Base-by-base conservation (phyloP, 2,113 vertebrate genomes). In the Alosa alosa region DNA sequence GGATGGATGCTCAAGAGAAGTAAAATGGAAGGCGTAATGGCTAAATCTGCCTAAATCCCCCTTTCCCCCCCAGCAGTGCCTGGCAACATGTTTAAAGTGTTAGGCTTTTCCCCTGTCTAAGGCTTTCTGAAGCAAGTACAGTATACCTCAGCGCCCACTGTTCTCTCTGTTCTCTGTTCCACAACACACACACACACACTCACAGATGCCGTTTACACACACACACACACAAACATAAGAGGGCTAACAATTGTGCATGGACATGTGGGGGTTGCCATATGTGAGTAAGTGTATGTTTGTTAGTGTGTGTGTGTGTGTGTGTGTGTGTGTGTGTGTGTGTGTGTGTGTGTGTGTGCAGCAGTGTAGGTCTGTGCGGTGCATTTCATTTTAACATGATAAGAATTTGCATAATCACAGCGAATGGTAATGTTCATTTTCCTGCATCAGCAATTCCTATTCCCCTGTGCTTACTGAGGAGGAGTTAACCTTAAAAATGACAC, bases 41-140 rank as follows among this genome's bases (percentile, higher is more conserved):
- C 83, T 88, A 91, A 92, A 92, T 91, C 90, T 88, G 68, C 83
- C 75, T 47, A 91, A 92, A 92, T 92, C 89, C 90, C 88, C 89
- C 89, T 84, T 36, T 68, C 92, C 90, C 39, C 31, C 11, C 25
- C 88, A 87, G 89, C 87, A 91, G 90, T 88, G 90, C 89, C 90
- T 87, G 57, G 89, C 88, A 90, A 91, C 89, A 90, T 86, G 82
- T 91, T 89, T 91, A 84, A 89, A 92, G 90, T 92, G 90, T 91
- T 90, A 90, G 87, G 88, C 72, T 83, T 87, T 89, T 89, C 82
- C 82, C 90, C 87, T 94, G 20, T 60, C 20, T 91, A 92, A 17
- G 72, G 72, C 72, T 78, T 41, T 11, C 72, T 17, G 31, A 78
- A 78, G 68, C 31, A 78, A 39, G 13, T 15, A 78, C 36, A 78